Conservation (phyloP, 2,797 vertebrate species). For the Phaenicophaeus curvirostris region DNA sequence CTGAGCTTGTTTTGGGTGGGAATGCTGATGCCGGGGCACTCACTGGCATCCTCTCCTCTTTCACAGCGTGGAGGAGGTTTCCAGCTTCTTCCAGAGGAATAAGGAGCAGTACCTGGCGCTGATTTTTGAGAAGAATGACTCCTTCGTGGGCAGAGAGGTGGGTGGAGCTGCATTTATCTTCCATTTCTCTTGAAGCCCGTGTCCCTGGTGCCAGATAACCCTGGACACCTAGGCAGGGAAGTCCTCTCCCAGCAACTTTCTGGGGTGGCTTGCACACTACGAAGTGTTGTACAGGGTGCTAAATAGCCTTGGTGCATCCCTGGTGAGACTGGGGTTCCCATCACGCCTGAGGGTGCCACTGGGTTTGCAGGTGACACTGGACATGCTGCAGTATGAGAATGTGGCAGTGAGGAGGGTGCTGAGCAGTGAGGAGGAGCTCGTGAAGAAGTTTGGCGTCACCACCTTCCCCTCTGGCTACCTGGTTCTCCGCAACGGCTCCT, state of each 20-base stretch:
- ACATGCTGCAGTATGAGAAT: conserved; percentile 89
- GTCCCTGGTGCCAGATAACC: background rate
- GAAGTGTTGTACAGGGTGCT: background rate
- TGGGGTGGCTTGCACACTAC: rapidly evolving
- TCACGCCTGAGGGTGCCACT: rapidly evolving
- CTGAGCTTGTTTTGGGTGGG: rapidly evolving
- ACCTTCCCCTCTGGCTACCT: conserved; percentile 89
- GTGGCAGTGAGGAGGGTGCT: conserved; percentile 87
- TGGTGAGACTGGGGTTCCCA: background rate
- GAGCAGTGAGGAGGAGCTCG: conserved; percentile 77
- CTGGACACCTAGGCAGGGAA: background rate
- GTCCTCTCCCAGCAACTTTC: background rate
- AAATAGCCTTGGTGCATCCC: background rate
- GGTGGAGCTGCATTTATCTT: background rate
- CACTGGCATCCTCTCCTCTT: background rate
- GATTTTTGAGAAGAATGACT: conserved; percentile 85
- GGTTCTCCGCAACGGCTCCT: conserved; percentile 79
- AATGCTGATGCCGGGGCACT: background rate
- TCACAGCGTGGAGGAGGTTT: conserved; percentile 83
- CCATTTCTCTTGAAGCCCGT: background rate
- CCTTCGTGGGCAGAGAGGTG: conserved; percentile 93
- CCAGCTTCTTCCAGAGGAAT: conserved; percentile 85
- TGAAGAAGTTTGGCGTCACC: conserved; percentile 81
- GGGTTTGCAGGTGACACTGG: conserved; percentile 85
- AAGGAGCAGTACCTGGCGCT: conserved; percentile 82